Conservation (phyloP, 2,797 vertebrate species). For the Luscinia luscinia region DNA sequence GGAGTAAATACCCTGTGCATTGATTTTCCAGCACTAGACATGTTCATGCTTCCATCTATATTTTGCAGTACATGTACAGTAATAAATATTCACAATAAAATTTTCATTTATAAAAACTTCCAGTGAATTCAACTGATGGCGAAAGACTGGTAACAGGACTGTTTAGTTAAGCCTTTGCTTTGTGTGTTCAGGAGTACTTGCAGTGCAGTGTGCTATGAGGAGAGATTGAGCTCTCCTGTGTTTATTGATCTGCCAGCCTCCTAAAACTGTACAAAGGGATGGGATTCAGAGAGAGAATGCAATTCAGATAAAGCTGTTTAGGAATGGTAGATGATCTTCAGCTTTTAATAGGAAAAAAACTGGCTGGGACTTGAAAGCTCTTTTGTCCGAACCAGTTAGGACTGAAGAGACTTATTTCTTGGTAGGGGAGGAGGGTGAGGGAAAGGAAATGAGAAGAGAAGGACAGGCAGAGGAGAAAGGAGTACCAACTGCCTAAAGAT, state of each 20-base stretch:
- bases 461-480: background rate
- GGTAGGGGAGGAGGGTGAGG: no score
- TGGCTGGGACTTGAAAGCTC: background rate
- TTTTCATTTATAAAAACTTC: background rate
- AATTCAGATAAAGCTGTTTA: background rate
- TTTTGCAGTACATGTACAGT: background rate
- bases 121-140: background rate
- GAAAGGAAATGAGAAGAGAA: no score
- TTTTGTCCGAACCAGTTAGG: background rate
- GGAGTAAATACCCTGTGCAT: background rate
- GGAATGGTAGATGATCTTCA: background rate
- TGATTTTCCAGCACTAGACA: background rate
- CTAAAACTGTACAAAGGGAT: background rate
- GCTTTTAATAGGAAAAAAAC: background rate
- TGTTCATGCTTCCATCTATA: background rate
- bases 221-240: rapidly evolving
- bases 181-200: background rate
- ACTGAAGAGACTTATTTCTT: background rate
- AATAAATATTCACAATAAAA: background rate
- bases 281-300: background rate
- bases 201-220: background rate
- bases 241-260: background rate
- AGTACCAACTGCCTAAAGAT: background rate
- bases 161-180: background rate
- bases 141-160: background rate